Evolutionary conservation across 1,140 invertebrate genomes (phyloP), one percentile per base, ranked within the genome.

Genomic region (Apolygus lucorum): DNA sequence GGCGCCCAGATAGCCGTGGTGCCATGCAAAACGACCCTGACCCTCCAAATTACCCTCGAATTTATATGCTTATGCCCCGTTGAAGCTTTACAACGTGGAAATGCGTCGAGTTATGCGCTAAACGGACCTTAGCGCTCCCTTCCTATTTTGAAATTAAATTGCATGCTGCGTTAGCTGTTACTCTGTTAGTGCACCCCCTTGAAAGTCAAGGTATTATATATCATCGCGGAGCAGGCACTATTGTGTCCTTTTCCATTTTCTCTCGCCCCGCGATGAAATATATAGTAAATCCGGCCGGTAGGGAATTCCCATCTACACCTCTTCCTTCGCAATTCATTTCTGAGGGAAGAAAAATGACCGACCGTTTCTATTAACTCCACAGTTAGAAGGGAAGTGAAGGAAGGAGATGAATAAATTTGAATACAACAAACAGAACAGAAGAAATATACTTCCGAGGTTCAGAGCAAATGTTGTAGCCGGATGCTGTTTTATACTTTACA

Each of bases 21-120:
- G 14, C 63, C 63, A 2, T 64, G 63, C 24, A 64, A 64, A 64
- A 26, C 22, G 11, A 13, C 27, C 63, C 22, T 2, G 26, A 24
- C 63, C 63, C 63, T 64, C 63, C 24, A 64, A 64, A 64, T 28
- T 64, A 64, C 63, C 63, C 63, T 64, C 22, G 63, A 64, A 64
- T 64, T 64, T 64, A 64, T 64, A 64, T 64, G 63, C 63, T 64
- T 64, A 64, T 64, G 63, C 63, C 63, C 63, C 63, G 63, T 64
- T 64, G 63, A 64, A 64, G 63, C 25, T 64, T 64, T 64, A 64
- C 63, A 27, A 64, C 63, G 63, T 28, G 63, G 63, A 64, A 64
- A 64, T 28, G 63, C 27, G 63, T 28, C 24, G 63, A 59, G 54
- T 59, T 59, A 17, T 59, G 54, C 54, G 11, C 54, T 59, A 59